Conservation (phyloP, 92 coral and sea anemone genomes). For the Phenganax marumi region DNA sequence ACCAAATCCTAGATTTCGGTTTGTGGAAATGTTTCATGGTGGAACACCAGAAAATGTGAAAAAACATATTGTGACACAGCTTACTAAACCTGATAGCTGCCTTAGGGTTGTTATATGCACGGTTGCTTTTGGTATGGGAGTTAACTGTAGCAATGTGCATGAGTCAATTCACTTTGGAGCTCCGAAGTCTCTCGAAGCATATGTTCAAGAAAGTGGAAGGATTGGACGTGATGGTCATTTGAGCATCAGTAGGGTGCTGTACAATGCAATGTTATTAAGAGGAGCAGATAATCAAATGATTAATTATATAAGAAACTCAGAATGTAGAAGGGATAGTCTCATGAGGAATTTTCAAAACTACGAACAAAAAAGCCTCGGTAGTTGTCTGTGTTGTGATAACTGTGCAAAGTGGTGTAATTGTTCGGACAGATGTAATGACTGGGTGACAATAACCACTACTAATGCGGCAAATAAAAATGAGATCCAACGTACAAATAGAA, state of each 20-base stretch:
- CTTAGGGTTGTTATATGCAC: too few species aligned
- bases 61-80: not conserved
- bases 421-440: not conserved
- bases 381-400: slow-evolving; percentile 3
- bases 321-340: not conserved
- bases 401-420: slow-evolving; percentile 15
- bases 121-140: too few species aligned
- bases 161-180: slow-evolving; percentile 2
- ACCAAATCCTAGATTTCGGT: too few species aligned
- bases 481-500: not conserved
- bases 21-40: too few species aligned
- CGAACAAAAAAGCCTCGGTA: not conserved
- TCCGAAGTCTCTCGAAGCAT: not conserved
- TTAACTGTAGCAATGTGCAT: too few species aligned
- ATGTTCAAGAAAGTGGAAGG: slow-evolving; percentile 1
- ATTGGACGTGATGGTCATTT: not conserved
- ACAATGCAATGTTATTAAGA: not conserved
- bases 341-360: slow-evolving; percentile 1
- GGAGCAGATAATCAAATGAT: not conserved
- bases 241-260: not conserved
- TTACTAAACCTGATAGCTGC: not conserved
- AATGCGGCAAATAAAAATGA: not conserved
- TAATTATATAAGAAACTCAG: not conserved
- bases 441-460: slow-evolving; percentile 25
- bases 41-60: not conserved